Conservation (phyloP, 2,113 vertebrate species). For the Pipa parva region DNA sequence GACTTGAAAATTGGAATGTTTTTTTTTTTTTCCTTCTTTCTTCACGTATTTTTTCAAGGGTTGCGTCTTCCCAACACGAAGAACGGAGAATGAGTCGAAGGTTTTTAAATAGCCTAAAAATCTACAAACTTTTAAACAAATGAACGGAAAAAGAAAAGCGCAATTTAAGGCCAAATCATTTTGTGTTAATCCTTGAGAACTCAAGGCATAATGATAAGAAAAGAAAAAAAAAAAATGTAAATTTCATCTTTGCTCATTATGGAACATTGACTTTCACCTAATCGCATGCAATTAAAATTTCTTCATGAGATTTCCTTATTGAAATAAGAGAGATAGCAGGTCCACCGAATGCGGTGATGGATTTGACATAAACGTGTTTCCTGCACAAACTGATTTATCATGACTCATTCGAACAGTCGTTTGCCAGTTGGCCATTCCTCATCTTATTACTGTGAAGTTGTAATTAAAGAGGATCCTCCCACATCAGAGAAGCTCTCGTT, state of each 20-base stretch:
- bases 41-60: slow-evolving; percentile 37
- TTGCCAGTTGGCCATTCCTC: slow-evolving; percentile 64
- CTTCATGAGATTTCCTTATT: slow-evolving; percentile 62
- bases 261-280: slow-evolving; percentile 66
- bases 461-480: slow-evolving; percentile 69
- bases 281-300: slow-evolving; percentile 70
- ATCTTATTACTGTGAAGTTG: slow-evolving; percentile 69
- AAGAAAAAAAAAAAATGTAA: slow-evolving; percentile 56
- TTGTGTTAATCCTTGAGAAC: slow-evolving; percentile 53
- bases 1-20: slow-evolving; percentile 54
- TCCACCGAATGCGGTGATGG: slow-evolving; percentile 56
- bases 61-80: slow-evolving; percentile 51
- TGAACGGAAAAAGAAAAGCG: slow-evolving; percentile 44
- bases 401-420: slow-evolving; percentile 61
- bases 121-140: slow-evolving; percentile 57
- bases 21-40: slow-evolving; percentile 14
- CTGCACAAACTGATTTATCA: slow-evolving; percentile 70
- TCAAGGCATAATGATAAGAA: slow-evolving; percentile 59
- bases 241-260: slow-evolving; percentile 65
- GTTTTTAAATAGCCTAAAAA: slow-evolving; percentile 55
- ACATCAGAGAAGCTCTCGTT: slow-evolving; percentile 55
- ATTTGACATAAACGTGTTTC: slow-evolving; percentile 61
- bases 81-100: slow-evolving; percentile 48
- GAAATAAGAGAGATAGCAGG: slow-evolving; percentile 61
- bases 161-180: slow-evolving; percentile 58